phyloP scores from a whole-genome alignment of 2,888 invertebrate species.

The Malthinus flaveolus region DNA sequence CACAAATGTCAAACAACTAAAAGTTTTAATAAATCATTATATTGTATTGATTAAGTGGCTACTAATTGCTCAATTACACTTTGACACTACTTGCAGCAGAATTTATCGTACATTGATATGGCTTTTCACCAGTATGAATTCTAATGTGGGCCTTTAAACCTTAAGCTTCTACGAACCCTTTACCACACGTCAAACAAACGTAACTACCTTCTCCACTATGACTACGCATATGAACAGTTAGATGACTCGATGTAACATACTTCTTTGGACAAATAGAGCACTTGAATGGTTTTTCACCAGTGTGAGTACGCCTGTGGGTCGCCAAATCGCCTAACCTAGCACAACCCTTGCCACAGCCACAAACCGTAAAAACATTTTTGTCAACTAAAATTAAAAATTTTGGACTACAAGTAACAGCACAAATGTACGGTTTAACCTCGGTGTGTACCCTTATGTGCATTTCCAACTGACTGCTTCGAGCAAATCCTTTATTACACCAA shows the following conservation, averaged over 20 bases:
- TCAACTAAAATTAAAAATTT: not conserved
- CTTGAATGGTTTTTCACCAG: slow-evolving; percentile 46
- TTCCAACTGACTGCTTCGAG: slow-evolving; percentile 46
- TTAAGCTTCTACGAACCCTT: slow-evolving; percentile 43
- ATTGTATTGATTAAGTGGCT: too few relatives aligned
- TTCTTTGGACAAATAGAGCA: slow-evolving; percentile 42
- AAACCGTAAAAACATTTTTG: slow-evolving; percentile 38
- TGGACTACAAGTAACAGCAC: slow-evolving; percentile 35
- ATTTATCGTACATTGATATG: slow-evolving; percentile 42
- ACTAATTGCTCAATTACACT: too few relatives aligned
- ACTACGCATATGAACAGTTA: slow-evolving; percentile 44
- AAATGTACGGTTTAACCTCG: slow-evolving; percentile 46
- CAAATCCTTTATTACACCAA: slow-evolving; percentile 44
- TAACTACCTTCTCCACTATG: slow-evolving; percentile 44
- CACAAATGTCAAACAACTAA: too few relatives aligned
- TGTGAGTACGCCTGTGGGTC: slow-evolving; percentile 45
- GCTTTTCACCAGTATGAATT: slow-evolving; percentile 47
- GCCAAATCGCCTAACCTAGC: slow-evolving; percentile 45
- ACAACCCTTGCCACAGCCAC: slow-evolving; percentile 46
- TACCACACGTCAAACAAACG: slow-evolving; percentile 42
- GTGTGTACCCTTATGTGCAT: slow-evolving; percentile 45
- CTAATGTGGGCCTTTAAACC: slow-evolving; percentile 44
- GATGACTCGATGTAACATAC: slow-evolving; percentile 46
- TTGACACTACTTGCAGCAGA: too few relatives aligned
- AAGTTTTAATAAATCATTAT: too few relatives aligned